A percentile compares a stretch with the other conserved stretches of the same genome.
Evolutionary conservation across 2,113 vertebrate species (phyloP).

Genomic region (Pachypanchax playfairii): DNA sequence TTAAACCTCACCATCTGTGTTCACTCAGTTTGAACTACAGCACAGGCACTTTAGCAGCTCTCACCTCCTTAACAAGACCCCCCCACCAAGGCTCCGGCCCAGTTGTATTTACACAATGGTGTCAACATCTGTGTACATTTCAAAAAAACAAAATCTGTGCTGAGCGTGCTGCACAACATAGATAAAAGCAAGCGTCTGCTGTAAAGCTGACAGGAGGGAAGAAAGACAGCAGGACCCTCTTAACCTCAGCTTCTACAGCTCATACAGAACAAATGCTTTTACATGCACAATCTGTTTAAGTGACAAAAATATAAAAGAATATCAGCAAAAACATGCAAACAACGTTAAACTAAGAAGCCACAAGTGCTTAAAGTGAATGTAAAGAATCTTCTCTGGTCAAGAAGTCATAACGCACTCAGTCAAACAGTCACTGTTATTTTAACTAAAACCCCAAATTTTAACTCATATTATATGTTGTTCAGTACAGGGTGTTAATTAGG

Average conservation of each 20-base stretch:
- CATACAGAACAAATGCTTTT: constrained; percentile 9
- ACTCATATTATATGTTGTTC: not conserved
- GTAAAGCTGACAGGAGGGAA: constrained; percentile 42
- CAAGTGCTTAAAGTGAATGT: constrained; percentile 16
- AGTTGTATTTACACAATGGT: constrained; percentile 42
- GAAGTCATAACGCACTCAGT: constrained; percentile 10
- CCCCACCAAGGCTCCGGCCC: not conserved
- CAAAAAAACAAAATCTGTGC: constrained; percentile 37
- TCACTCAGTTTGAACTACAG: not conserved
- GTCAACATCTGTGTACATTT: constrained; percentile 59
- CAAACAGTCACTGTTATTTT: constrained; percentile 29
- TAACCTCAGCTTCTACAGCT: constrained; percentile 42
- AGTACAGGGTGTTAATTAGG: not conserved
- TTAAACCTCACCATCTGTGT: not conserved
- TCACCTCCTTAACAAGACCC: not conserved
- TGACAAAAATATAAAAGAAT: constrained; percentile 15
- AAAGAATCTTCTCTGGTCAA: too few relatives aligned
- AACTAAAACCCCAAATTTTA: not conserved
- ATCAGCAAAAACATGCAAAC: not conserved
- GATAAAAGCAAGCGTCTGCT: constrained; percentile 43
- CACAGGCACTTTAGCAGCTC: not conserved
- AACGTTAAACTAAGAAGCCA: constrained; percentile 24
- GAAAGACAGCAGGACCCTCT: constrained; percentile 57
- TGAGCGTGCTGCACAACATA: not conserved
- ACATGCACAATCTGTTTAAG: constrained; percentile 37